A percentile compares a stretch with the other conserved stretches of the same genome.
phyloP scores from a whole-genome alignment of 2,797 vertebrate species.

The Enteromius paludinosus region DNA sequence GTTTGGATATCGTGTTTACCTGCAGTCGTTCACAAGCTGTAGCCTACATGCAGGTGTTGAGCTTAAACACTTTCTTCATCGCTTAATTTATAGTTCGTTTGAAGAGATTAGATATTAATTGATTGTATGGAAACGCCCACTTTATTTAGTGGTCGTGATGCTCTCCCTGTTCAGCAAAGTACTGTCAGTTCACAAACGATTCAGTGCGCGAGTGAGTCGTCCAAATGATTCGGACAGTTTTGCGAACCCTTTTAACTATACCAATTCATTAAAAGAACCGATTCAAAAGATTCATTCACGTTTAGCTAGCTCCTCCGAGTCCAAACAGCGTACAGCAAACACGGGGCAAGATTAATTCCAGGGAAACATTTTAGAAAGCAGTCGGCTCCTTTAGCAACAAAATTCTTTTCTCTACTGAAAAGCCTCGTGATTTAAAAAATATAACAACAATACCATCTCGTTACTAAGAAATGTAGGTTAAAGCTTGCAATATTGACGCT shows the following conservation, averaged over 20 bases:
- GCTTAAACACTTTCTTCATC: background rate
- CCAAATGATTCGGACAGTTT: background rate
- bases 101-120: background rate
- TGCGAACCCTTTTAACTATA: background rate
- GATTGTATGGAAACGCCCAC: background rate
- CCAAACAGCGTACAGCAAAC: conserved; percentile 4
- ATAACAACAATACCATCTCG: too few relatives aligned
- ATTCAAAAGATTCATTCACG: background rate
- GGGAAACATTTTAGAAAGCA: background rate
- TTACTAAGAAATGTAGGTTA: background rate
- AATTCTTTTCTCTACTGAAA: background rate
- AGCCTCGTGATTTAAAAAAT: background rate
- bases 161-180: background rate
- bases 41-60: background rate
- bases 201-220: background rate
- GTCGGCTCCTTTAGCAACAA: background rate
- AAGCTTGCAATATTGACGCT: background rate
- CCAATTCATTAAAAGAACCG: background rate
- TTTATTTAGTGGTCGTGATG: background rate
- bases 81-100: background rate
- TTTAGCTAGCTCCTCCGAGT: background rate
- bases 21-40: background rate
- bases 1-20: background rate
- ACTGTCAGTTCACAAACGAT: background rate
- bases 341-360: background rate